Base-by-base conservation (phyloP, 2,113 vertebrate species). In the Oreotrochilus melanogaster region DNA sequence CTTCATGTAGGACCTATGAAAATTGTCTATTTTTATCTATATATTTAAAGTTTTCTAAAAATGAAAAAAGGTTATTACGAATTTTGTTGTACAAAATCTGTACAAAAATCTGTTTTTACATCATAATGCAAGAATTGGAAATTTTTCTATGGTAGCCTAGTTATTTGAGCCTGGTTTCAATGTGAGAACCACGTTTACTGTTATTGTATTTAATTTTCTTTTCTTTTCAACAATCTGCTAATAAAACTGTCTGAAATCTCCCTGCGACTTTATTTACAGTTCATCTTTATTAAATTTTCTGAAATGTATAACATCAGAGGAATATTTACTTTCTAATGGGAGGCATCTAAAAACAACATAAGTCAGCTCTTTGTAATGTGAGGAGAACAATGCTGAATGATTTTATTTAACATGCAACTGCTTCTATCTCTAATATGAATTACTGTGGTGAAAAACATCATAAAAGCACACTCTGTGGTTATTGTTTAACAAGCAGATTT, bases 11-110 rank as follows among this genome's bases (percentile, higher is more conserved):
- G 98, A 98, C 98, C 98, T 98, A 98, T 98, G 98, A 98, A 98
- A 98, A 98, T 98, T 98, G 98, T 98, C 98, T 98, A 98, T 98
- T 98, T 98, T 98, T 98, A 98, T 98, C 98, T 98, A 98, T 98
- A 98, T 98, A 98, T 98, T 98, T 98, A 98, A 98, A 98, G 98
- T 98, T 98, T 98, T 98, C 98, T 98, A 98, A 98, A 98, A 98
- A 98, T 98, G 98, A 98, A 95, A 98, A 98, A 98, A 98, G 97
- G 98, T 98, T 98, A 98, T 98, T 98, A 98, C 98, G 89, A 98
- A 98, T 98, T 98, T 98, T 98, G 98, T 98, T 98, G 98, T 98
- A 98, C 98, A 98, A 98, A 98, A 98, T 97, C 98, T 98, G 98
- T 98, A 98, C 98, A 98, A 98, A 98, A 98, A 98, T 98, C 98